Base-by-base conservation (phyloP, 2,888 invertebrate genomes). In the Drosophila nr. fundita region DNA sequence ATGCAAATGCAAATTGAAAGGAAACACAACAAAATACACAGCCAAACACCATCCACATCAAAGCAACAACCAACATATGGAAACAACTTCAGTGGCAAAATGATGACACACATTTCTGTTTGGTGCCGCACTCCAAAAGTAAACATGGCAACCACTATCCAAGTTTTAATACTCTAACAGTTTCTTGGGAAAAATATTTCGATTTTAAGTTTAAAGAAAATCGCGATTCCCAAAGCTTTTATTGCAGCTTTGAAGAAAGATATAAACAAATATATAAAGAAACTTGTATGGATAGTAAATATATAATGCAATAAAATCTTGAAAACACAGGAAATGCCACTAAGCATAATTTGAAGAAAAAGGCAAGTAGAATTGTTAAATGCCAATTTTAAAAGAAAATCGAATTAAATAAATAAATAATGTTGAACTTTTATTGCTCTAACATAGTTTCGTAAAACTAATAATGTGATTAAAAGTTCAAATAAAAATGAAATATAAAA, bases 41-140 rank as follows among this genome's bases (percentile, higher is more conserved):
- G 38, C 58, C 49, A 58, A 63, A 27, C 52, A 49, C 52, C 61
- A 62, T 59, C 52, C 57, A 75, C 66, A 75, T 45, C 24, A 54
- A 61, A 60, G 34, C 48, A 66, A 38, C 52, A 52, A 38, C 42
- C 42, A 34, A 10, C 38, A 42, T 57, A 60, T 8, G 45, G 24
- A 53, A 62, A 29, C 42, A 63, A 29, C 55, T 57, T 68, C 63
- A 50, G 58, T 59, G 63, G 54, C 61, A 45, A 71, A 73, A 71
- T 68, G 65, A 80, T 80, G 80, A 74, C 82, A 81, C 66, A 82
- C 57, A 71, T 78, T 68, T 78, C 68, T 49, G 18, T 36, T 32
- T 49, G 34, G 42, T 32, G 40, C 54, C 53, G 36, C 36, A 38
- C 36, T 36, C 27, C 5, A 45, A 50, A 24, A 30, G 11, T 8